Evolutionary conservation across 2,888 invertebrate species (phyloP).

Genomic region (Hydriomena furcata): DNA sequence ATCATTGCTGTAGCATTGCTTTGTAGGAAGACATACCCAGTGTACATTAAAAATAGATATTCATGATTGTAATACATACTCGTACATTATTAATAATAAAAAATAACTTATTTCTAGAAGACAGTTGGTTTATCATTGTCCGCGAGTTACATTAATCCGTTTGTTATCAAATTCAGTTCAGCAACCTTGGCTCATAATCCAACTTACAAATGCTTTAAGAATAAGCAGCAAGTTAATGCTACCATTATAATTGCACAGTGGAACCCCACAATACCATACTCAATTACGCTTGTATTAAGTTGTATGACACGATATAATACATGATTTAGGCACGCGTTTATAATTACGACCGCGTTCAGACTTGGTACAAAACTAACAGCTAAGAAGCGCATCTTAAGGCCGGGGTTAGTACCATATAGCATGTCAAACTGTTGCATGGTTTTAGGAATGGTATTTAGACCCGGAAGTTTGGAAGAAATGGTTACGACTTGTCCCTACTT

Average conservation of each 20-base stretch:
- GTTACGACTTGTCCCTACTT: not conserved
- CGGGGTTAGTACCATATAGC: conserved; percentile 13
- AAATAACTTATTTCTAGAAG: too few relatives aligned
- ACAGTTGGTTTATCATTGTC: too few relatives aligned
- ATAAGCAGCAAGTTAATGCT: conserved; percentile 44
- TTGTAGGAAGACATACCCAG: conserved; percentile 42
- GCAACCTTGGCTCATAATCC: too few relatives aligned
- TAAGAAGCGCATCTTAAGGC: conserved; percentile 30
- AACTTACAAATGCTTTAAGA: too few relatives aligned
- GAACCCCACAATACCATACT: conserved; percentile 38
- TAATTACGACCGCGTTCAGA: conserved; percentile 27
- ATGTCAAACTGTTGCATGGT: not conserved
- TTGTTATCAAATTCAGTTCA: too few relatives aligned
- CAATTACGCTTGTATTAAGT: conserved; percentile 19
- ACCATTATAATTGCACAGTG: conserved; percentile 61
- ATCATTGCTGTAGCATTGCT: conserved; percentile 72
- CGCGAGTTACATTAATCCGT: too few relatives aligned
- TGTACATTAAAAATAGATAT: too few relatives aligned
- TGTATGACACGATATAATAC: conserved; percentile 21
- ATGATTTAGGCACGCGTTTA: conserved; percentile 31
- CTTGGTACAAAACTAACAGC: conserved; percentile 29
- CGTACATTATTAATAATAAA: too few relatives aligned
- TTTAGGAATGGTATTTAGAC: conserved; percentile 1
- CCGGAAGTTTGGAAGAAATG: conserved; percentile 1
- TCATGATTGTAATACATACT: too few relatives aligned